Percentiles rank a stretch among this genome's conserved stretches.
Evolutionary conservation across 2,113 vertebrate species (phyloP).

Genomic region (Litocranius walleri): DNA sequence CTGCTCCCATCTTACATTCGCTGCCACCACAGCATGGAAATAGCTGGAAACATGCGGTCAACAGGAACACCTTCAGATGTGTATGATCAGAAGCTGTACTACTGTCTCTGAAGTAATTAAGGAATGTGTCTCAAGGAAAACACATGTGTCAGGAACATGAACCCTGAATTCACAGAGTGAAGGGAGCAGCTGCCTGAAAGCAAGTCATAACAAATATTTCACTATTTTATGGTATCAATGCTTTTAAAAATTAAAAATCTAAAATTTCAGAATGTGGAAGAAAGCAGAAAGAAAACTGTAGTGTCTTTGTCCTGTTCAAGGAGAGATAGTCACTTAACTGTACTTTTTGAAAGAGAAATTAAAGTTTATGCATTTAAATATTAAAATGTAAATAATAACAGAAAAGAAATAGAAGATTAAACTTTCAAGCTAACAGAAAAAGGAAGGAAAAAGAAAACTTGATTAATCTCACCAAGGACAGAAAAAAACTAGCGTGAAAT

Average conservation of each 20-base stretch:
- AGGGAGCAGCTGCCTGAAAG: neutral
- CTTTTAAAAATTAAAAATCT: neutral
- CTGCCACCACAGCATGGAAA: fast-evolving
- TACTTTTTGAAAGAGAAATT: neutral
- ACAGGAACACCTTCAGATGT: neutral
- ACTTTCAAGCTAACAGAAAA: neutral
- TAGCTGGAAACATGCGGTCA: neutral
- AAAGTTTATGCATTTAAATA: neutral
- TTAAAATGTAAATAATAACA: neutral
- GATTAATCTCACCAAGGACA: neutral
- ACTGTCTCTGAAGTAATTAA: neutral
- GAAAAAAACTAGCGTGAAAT: neutral
- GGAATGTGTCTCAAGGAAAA: neutral
- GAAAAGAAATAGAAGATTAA: neutral
- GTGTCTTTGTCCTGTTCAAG: neutral
- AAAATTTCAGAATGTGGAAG: neutral
- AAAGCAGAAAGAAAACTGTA: neutral
- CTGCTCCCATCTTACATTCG: neutral
- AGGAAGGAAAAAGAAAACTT: neutral
- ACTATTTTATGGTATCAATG: neutral
- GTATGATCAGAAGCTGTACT: neutral
- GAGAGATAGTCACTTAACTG: neutral
- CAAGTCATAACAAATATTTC: neutral
- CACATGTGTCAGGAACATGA: neutral
- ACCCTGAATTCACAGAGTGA: neutral